Percentiles rank a stretch among this genome's conserved stretches.
phyloP scores from a whole-genome alignment of 2,797 vertebrate genomes.

The Dicrostonyx torquatus region DNA sequence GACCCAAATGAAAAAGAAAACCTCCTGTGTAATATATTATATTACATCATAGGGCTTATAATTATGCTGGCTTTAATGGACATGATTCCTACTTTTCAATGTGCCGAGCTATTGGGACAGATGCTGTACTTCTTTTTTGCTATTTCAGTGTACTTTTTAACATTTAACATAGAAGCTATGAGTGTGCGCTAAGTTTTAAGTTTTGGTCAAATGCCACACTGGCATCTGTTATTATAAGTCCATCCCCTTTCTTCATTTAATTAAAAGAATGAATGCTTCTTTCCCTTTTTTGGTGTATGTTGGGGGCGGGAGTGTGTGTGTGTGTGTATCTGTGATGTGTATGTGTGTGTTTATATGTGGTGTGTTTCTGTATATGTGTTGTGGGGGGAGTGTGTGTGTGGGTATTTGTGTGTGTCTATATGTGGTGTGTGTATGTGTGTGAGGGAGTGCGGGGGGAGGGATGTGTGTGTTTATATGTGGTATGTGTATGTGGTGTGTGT shows the following conservation, averaged over 20 bases:
- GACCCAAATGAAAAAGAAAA: background rate
- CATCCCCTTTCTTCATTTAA: background rate
- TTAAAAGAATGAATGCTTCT: background rate
- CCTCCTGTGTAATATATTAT: background rate
- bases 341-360: background rate
- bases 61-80: conserved; percentile 25
- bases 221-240: background rate
- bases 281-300: background rate
- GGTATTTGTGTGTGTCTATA: too few species aligned
- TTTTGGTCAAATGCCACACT: conserved; percentile 4
- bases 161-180: conserved; percentile 5
- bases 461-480: background rate
- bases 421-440: background rate
- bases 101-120: background rate
- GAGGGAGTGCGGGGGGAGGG: too few species aligned
- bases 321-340: background rate
- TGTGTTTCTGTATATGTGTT: background rate
- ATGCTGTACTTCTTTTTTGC: background rate
- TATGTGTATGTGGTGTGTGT: background rate
- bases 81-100: conserved; percentile 6
- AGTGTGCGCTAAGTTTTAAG: background rate
- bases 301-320: background rate
- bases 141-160: conserved; percentile 16
- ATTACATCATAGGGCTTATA: background rate
- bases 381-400: too few species aligned